Conservation (phyloP, 2,797 vertebrate genomes). For the Melanotaenia boesemani region DNA sequence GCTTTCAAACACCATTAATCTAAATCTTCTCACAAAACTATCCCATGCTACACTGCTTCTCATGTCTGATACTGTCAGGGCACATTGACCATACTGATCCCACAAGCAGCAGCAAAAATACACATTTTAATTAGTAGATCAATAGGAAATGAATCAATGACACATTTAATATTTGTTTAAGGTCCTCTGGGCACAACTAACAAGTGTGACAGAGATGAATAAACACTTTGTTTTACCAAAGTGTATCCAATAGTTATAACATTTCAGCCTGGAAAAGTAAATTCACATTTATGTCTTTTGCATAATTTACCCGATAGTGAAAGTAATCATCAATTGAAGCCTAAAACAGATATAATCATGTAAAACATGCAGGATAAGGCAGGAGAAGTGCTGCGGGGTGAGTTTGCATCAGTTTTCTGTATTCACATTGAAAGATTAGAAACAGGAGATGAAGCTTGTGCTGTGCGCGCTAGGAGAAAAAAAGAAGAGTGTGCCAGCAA, state of each 20-base stretch:
- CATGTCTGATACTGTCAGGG: neutral
- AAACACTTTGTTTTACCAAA: neutral
- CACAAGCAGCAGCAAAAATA: neutral
- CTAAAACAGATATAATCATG: neutral
- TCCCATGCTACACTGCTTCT: neutral
- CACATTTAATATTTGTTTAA: neutral
- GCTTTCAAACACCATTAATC: neutral
- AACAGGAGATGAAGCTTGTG: conserved; percentile 15
- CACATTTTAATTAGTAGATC: neutral
- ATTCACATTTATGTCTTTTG: neutral
- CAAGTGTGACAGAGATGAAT: too few relatives aligned
- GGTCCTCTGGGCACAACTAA: neutral
- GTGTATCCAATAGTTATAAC: neutral
- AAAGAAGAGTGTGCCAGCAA: conserved; percentile 7
- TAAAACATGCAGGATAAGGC: neutral
- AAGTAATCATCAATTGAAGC: neutral
- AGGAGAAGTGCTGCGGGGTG: neutral
- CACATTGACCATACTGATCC: neutral
- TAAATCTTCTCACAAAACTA: neutral
- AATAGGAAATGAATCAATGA: neutral
- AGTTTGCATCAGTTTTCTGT: conserved; percentile 24
- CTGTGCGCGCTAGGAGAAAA: conserved; percentile 1
- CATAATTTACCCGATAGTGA: neutral
- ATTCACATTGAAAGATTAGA: conserved; percentile 29
- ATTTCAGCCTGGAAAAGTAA: neutral